Percentiles rank a stretch among this genome's conserved stretches.
phyloP scores from a whole-genome alignment of 2,888 invertebrate species.

The Agrotis puta region DNA sequence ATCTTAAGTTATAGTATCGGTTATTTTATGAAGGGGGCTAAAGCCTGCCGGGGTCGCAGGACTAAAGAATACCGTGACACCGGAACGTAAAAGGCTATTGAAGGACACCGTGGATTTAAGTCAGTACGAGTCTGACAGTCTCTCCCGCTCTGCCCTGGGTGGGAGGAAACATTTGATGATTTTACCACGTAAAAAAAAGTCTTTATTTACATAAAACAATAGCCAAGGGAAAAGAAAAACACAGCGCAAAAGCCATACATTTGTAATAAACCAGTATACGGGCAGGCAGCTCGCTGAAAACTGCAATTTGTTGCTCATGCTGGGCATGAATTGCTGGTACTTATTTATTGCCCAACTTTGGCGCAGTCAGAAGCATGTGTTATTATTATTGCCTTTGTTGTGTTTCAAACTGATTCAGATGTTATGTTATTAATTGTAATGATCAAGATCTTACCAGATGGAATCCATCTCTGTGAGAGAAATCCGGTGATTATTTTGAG shows the following conservation, averaged over 20 bases:
- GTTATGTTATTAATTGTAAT: not conserved
- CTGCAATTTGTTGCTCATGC: constrained; percentile 32
- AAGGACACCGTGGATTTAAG: too few species aligned
- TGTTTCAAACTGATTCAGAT: not conserved
- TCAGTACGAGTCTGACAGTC: too few species aligned
- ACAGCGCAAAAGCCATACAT: constrained; percentile 30
- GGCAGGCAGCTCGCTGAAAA: constrained; percentile 25
- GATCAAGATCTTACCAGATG: not conserved
- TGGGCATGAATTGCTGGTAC: constrained; percentile 25
- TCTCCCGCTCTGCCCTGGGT: too few species aligned
- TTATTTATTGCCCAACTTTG: constrained; percentile 31
- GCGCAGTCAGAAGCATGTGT: not conserved
- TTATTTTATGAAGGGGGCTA: too few species aligned
- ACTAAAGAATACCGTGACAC: too few species aligned
- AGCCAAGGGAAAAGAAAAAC: constrained; percentile 11
- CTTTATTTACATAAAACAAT: constrained; percentile 1
- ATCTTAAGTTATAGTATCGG: too few species aligned
- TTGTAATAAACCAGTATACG: constrained; percentile 37
- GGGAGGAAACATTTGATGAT: too few species aligned
- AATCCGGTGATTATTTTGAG: too few species aligned
- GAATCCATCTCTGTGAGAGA: too few species aligned
- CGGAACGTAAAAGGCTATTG: too few species aligned
- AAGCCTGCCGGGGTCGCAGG: too few species aligned
- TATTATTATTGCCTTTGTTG: not conserved
- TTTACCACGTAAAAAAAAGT: too few species aligned